Evolutionary conservation across 2,888 invertebrate genomes (phyloP).

Genomic region (Branchipolynoe longqiensis): DNA sequence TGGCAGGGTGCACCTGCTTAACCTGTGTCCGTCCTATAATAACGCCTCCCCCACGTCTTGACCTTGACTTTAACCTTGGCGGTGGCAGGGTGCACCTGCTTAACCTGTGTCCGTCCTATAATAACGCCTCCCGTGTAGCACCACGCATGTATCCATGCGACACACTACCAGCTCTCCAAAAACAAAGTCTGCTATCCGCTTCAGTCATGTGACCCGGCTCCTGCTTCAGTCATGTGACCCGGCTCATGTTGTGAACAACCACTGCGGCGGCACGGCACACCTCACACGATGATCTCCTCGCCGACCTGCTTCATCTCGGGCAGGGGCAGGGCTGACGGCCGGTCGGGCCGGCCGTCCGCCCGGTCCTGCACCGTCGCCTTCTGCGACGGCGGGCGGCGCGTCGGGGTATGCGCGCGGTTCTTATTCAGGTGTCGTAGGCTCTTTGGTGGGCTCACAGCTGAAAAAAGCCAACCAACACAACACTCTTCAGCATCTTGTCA

Average conservation of each 20-base stretch:
- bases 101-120: neutral
- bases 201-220: too few relatives aligned
- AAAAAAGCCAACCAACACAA: too few relatives aligned
- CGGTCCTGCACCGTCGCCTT: neutral
- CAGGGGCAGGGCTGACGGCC: neutral
- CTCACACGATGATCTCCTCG: conserved; percentile 60
- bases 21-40: neutral
- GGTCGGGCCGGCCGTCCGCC: neutral
- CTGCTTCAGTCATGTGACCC: too few relatives aligned
- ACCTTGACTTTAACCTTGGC: neutral
- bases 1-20: neutral
- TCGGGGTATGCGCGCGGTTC: conserved; percentile 68
- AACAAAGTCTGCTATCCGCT: too few relatives aligned
- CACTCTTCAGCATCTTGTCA: too few relatives aligned
- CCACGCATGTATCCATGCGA: too few relatives aligned
- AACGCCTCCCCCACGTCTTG: neutral
- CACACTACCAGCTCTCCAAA: too few relatives aligned
- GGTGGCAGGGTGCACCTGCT: neutral
- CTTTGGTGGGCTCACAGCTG: conserved; percentile 72
- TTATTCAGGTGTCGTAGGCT: conserved; percentile 73
- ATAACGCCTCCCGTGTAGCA: neutral
- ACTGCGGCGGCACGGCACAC: neutral
- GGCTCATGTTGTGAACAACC: too few relatives aligned
- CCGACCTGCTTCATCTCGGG: conserved; percentile 60
- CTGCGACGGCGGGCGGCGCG: conserved; percentile 67